phyloP scores from a whole-genome alignment of 30 jellyfish, hydroid and myxozoan species.

The Hydractinia symbiolongicarpus region DNA sequence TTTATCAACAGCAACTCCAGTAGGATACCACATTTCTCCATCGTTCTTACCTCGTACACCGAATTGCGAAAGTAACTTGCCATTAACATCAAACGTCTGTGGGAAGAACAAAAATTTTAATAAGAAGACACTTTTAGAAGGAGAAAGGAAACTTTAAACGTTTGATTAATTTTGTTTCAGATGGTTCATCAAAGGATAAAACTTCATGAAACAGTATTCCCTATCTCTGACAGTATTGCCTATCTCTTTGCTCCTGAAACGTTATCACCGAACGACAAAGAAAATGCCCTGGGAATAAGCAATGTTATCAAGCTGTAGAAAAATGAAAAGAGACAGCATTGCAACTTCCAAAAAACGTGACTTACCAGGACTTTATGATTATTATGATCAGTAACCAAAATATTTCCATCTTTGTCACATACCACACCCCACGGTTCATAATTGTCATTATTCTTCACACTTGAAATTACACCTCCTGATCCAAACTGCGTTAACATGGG shows the following conservation, averaged over 20 bases:
- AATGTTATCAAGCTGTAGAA: not conserved
- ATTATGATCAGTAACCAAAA: slow-evolving; percentile 79
- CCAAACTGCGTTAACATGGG: slow-evolving; percentile 88
- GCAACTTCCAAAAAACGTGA: not conserved
- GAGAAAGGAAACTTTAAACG: not conserved
- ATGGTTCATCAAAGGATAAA: too few species aligned
- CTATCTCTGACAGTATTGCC: too few species aligned
- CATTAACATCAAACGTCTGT: slow-evolving; percentile 83
- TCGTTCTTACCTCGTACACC: slow-evolving; percentile 93
- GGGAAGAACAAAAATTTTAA: not conserved
- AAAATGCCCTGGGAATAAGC: too few species aligned
- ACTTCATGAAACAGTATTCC: too few species aligned
- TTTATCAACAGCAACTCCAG: slow-evolving; percentile 86
- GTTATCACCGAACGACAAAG: too few species aligned
- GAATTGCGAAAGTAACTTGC: slow-evolving; percentile 63
- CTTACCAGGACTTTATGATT: slow-evolving; percentile 83
- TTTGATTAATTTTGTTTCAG: not conserved
- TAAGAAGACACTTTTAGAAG: not conserved
- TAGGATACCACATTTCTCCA: slow-evolving; percentile 98
- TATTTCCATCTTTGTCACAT: slow-evolving; percentile 51
- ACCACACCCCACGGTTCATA: slow-evolving; percentile 99
- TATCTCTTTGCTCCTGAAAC: too few species aligned
- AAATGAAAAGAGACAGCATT: not conserved
- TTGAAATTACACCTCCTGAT: slow-evolving; percentile 58
- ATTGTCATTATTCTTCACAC: slow-evolving; percentile 51